These are phyloP conservation scores for Popillia japonica DNA, from an alignment of 1,140 invertebrate genomes.

Conservation along the genomic window DNA sequence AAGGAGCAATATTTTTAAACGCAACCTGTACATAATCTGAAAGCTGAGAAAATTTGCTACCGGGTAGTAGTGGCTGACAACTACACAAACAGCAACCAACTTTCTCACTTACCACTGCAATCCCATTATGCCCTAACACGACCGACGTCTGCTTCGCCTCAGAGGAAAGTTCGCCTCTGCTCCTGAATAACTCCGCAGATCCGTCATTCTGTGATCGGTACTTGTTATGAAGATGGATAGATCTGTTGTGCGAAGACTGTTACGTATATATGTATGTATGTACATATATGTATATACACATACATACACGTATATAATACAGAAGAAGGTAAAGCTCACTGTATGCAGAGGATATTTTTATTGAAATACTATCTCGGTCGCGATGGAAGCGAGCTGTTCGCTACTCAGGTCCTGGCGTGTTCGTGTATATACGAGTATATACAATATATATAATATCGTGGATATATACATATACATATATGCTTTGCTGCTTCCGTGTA, in stretches of 20 bases:
- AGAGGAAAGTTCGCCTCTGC: neutral
- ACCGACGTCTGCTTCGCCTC: neutral
- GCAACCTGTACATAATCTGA: no score
- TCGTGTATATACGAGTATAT: no score
- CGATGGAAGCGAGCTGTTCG: neutral
- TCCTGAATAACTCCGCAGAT: neutral
- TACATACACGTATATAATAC: neutral
- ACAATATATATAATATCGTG: no score
- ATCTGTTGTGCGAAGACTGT: neutral
- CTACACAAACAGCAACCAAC: neutral
- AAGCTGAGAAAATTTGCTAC: no score
- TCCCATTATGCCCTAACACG: neutral
- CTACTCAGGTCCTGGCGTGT: neutral
- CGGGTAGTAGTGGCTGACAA: no score
- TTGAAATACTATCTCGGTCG: neutral
- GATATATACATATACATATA: no score
- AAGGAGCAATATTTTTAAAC: no score
- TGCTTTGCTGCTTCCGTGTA: neutral
- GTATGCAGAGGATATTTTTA: neutral
- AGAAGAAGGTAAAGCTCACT: neutral
- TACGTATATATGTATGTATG: neutral
- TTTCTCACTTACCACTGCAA: neutral
- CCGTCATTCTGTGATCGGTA: neutral
- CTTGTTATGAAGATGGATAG: slow-evolving; percentile 9
- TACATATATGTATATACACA: neutral